Evolutionary conservation across 2,797 vertebrate species (phyloP), one percentile per base, ranked within the genome.

Genomic region (Ficedula albicollis): DNA sequence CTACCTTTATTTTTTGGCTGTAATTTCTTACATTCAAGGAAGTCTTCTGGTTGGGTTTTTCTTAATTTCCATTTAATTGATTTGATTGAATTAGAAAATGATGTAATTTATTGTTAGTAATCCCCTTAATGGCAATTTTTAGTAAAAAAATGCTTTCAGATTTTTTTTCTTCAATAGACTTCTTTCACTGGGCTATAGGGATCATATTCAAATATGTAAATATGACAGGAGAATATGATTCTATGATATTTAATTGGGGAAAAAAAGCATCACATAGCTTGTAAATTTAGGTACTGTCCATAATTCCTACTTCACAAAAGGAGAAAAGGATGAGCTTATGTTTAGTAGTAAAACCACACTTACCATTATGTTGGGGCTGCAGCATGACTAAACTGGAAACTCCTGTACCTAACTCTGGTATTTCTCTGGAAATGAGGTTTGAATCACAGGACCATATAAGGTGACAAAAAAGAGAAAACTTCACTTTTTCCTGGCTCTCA

Each of bases 361-460:
- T 94, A 58, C 4, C 34, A 79, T 90, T 90, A 85, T 32, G 63
- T 48, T 89, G 70, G 21, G 54, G 62, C 41, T 88, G 55, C 49
- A 87, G 25, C 34, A 44, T 81, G 49, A 67, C 72, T 94, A 51
- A 93, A 49, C n/a, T 96, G 59, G 49, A 90, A 92, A 87, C 56
- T 62, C 43, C 87, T 95, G 13, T 63, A 44, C 46, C 34, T 89
- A 93, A 93, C 81, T 91, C 62, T 87, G 59, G 39, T 92, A 43
- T 92, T 96, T 46, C 39, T 96, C 30, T 95, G 87, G 51, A 94
- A 90, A 79, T 54, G 66, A 76, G 22, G 36, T 66, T 93, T 80
- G 48, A 90, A 59, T 96, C 74, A 73, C 43, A n/a, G 64, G 21
- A 67, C 58, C n/a, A 44, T 89, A 86, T 72, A 82, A 72, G 23